Evolutionary conservation across 2,888 invertebrate species (phyloP).

Genomic region (Meiosimyza decipiens): DNA sequence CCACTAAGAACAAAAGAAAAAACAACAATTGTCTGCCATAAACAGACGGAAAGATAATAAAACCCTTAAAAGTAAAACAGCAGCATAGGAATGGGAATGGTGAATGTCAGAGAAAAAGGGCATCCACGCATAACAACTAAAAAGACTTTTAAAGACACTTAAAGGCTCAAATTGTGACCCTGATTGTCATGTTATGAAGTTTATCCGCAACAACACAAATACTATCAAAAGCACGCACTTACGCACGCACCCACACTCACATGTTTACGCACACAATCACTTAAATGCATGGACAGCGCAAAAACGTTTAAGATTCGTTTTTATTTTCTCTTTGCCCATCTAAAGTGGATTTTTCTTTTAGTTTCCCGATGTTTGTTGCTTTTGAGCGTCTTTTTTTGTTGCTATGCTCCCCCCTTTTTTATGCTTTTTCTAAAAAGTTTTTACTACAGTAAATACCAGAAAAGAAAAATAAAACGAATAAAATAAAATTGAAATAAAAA

Average conservation of each 20-base stretch:
- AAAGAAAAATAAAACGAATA: no score
- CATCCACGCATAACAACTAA: no score
- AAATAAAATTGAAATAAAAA: no score
- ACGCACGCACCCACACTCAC: neutral
- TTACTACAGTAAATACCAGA: no score
- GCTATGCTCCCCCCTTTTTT: no score
- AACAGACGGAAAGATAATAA: no score
- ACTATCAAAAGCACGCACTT: neutral
- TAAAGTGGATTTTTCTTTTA: neutral
- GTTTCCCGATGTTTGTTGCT: neutral
- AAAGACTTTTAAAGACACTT: neutral
- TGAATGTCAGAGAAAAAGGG: no score
- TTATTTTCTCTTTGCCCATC: neutral
- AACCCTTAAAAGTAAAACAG: no score
- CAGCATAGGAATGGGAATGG: no score
- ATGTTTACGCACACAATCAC: constrained; percentile 3
- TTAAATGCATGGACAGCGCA: neutral
- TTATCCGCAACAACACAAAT: constrained; percentile 3
- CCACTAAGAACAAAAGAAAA: no score
- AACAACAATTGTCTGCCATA: no score
- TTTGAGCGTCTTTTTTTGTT: neutral
- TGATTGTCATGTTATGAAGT: constrained; percentile 16
- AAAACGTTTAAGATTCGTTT: constrained; percentile 3
- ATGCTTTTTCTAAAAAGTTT: no score
- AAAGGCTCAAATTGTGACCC: constrained; percentile 13